A percentile compares a stretch with the other conserved stretches of the same genome.
phyloP scores from a whole-genome alignment of 2,113 vertebrate genomes.

The Puntigrus tetrazona region DNA sequence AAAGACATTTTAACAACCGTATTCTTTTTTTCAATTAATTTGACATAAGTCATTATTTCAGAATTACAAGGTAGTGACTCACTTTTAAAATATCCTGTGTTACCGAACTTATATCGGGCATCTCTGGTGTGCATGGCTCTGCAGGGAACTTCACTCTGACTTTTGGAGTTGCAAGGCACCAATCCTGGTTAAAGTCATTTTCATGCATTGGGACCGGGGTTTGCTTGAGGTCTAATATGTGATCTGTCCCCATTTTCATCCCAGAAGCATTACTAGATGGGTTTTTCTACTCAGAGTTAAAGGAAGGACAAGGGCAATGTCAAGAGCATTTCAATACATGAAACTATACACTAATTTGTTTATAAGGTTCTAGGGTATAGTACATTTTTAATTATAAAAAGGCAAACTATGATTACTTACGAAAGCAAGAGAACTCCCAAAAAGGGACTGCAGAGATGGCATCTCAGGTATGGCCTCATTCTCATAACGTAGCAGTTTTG shows the following conservation, averaged over 20 bases:
- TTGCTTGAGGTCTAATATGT: slow-evolving; percentile 13
- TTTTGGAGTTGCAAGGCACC: slow-evolving; percentile 65
- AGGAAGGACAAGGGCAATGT: not conserved
- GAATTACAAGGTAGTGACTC: not conserved
- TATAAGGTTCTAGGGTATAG: not conserved
- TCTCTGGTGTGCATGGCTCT: slow-evolving; percentile 72
- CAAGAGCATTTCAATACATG: not conserved
- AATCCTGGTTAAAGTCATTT: slow-evolving; percentile 67
- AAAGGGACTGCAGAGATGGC: slow-evolving; percentile 68
- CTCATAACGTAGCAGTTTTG: slow-evolving; percentile 36
- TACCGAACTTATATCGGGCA: slow-evolving; percentile 75
- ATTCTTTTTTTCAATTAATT: not conserved
- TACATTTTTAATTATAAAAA: not conserved
- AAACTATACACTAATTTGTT: not conserved
- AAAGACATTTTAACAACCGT: not conserved
- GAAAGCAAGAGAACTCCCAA: slow-evolving; percentile 61
- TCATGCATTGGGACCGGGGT: not conserved
- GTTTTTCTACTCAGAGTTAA: slow-evolving; percentile 6
- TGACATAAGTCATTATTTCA: not conserved
- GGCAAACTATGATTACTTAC: slow-evolving; percentile 59
- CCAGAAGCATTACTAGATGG: slow-evolving; percentile 18
- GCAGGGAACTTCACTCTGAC: slow-evolving; percentile 52
- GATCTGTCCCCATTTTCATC: not conserved
- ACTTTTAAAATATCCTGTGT: slow-evolving; percentile 80
- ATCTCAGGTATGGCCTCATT: slow-evolving; percentile 64